Base-by-base conservation (phyloP, 2,113 vertebrate species). In the Poecilia latipinna region DNA sequence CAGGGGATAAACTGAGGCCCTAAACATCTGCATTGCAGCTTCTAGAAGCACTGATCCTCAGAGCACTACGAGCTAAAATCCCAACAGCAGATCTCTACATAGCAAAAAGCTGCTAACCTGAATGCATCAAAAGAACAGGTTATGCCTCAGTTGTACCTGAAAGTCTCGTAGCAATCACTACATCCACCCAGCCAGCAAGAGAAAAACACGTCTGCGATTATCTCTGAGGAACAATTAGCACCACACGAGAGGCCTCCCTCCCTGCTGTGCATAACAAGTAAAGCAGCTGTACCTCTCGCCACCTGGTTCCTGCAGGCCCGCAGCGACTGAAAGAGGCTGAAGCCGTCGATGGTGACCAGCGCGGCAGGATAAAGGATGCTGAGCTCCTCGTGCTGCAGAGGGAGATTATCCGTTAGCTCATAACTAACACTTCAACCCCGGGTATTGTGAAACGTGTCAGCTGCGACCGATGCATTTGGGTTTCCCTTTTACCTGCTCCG, bases 261-360 rank as follows among this genome's bases (percentile, higher is more conserved):
- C 35, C 10, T 31, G 29, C 68, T 68, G 8, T 11, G 48, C 65
- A 11, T 31, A 37, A 37, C 11, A 37, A 24, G 29, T 48, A 54
- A 66, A 32, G 2, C 44, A 44, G 54, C 28, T 11, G 0, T 94
- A 99, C 97, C 98, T 98, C 96, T 95, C 22, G 98, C 98, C 67
- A 99, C 98, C 90, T 99, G 98, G 93, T 99, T 99, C 89, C 97
- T 95, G 93, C 98, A 99, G 0, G 98, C 98, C 65, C 98, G 96
- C 48, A 99, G 95, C 48, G 98, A 99, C 89, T 99, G 98, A 80
- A 98, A 99, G 83, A 99, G 97, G 86, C 98, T 99, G 92, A 99
- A 99, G 74, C 98, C 98, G 78, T 99, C 98, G 54, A 99, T 97
- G 66, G 98, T 99, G 82, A 99, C 97, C 91, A 99, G 93, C 71